Evolutionary conservation across 2,797 vertebrate genomes (phyloP), one percentile per base, ranked within the genome.

Genomic region (Decapterus maruadsi): DNA sequence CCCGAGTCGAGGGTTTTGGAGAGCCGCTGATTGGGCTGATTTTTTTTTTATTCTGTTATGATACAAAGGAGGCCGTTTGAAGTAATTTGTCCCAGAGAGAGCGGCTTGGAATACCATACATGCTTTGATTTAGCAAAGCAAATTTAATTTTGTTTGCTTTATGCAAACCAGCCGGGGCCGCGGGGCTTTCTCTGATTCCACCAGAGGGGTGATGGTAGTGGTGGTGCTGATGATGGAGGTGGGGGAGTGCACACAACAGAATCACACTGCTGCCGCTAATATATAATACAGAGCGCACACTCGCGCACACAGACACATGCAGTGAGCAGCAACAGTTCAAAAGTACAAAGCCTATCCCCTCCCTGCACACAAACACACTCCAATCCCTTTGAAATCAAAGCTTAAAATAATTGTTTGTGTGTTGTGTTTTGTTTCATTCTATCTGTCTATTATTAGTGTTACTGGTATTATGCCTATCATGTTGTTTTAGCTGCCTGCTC

Each of bases 81-180:
- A 98, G 97, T 99, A 99, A 99, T 99, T 99, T 99, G 97, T 99
- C 97, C 98, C 98, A 95, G 94, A 98, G 98, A 99, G 97, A 98
- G 96, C 93, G 90, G 96, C 96, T 96, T 88, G 92, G 96, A 97
- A 97, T 97, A 97, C 96, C 97, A 96, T 96, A 97, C 95, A 97
- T 95, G 97, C 97, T 98, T 98, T 97, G 97, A 99, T 99, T 99
- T 97, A 98, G 97, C 97, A 99, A 99, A 99, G 97, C 97, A 98
- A 98, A 98, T 99, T 97, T 97, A 99, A 99, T 99, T 98, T 98
- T 98, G 97, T 99, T 99, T 99, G 97, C 97, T 98, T 98, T 99
- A 98, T 99, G 97, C 97, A 99, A 99, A 99, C 97, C 96, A 98
- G 96, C 95, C 96, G 93, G 95, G 96, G 96, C 96, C 96, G 94